Percentiles rank a stretch among this genome's conserved stretches.
Evolutionary conservation across 2,113 vertebrate species (phyloP).

Genomic region (Tachysurus vachellii): DNA sequence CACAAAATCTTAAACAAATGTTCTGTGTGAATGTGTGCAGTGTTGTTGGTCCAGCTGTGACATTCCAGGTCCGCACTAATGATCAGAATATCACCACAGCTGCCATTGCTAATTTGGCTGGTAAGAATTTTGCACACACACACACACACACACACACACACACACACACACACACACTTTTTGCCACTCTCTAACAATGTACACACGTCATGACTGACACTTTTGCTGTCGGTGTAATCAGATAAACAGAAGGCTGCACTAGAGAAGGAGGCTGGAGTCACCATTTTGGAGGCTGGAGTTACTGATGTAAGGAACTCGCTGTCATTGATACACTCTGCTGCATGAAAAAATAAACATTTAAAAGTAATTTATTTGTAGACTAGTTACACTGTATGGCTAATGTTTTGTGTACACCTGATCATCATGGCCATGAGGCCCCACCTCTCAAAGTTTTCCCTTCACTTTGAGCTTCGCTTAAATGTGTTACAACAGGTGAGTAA

Average conservation of each 20-base stretch:
- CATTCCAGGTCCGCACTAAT: slow-evolving; percentile 86
- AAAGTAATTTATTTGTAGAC: not conserved
- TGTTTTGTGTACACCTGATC: not conserved
- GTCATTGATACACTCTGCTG: not conserved
- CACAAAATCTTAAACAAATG: not conserved
- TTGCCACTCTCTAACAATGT: slow-evolving; percentile 29
- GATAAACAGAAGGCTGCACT: slow-evolving; percentile 79
- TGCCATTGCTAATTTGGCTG: slow-evolving; percentile 80
- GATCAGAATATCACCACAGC: slow-evolving; percentile 81
- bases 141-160: not conserved
- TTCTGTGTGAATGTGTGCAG: slow-evolving; percentile 69
- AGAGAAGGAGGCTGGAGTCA: slow-evolving; percentile 80
- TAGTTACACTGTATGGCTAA: not conserved
- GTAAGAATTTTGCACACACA: slow-evolving; percentile 69
- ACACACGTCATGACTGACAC: slow-evolving; percentile 46
- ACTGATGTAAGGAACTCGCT: slow-evolving; percentile 77
- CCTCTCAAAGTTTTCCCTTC: not conserved
- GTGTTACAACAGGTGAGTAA: not conserved
- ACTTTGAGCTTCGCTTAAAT: not conserved
- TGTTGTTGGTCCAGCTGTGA: slow-evolving; percentile 88
- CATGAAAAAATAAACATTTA: not conserved
- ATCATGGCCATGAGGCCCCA: not conserved
- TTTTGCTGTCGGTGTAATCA: slow-evolving; percentile 61
- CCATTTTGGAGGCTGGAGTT: slow-evolving; percentile 84
- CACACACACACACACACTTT: not conserved